Evolutionary conservation across 2,113 vertebrate genomes (phyloP).

Genomic region (Arvicanthis niloticus): DNA sequence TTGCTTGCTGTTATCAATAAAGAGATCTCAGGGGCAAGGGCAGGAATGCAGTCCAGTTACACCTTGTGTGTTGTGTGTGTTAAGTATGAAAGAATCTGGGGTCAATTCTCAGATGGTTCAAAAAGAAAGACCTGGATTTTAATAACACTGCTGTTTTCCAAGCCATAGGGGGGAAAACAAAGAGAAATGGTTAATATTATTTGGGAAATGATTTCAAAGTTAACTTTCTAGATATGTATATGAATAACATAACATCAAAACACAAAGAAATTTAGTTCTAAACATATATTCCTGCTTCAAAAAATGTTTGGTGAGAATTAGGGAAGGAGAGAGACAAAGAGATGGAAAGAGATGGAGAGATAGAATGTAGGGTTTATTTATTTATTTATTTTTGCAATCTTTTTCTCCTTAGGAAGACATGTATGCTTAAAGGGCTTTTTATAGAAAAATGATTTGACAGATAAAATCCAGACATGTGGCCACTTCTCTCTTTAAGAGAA

Average conservation of each 20-base stretch:
- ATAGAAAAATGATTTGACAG: not conserved
- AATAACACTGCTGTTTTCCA: not conserved
- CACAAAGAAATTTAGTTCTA: not conserved
- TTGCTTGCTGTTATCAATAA: not conserved
- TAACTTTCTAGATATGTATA: not conserved
- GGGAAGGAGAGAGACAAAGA: not conserved
- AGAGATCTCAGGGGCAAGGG: not conserved
- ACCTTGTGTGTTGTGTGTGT: no score
- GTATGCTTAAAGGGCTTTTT: not conserved
- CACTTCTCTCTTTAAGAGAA: not conserved
- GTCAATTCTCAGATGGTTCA: no score
- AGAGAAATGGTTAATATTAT: not conserved
- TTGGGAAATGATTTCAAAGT: conserved; percentile 20
- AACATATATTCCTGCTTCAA: not conserved
- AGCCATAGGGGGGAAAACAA: not conserved
- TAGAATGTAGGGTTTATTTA: not conserved
- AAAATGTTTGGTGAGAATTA: not conserved
- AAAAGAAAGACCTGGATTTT: not conserved
- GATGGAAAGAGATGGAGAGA: not conserved
- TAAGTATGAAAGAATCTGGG: not conserved
- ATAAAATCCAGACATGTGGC: not conserved
- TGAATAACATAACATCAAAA: not conserved
- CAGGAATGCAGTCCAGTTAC: not conserved
- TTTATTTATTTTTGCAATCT: not conserved
- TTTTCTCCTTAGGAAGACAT: not conserved